Evolutionary conservation across 2,888 invertebrate genomes (phyloP).

Genomic region (Timandra comae): DNA sequence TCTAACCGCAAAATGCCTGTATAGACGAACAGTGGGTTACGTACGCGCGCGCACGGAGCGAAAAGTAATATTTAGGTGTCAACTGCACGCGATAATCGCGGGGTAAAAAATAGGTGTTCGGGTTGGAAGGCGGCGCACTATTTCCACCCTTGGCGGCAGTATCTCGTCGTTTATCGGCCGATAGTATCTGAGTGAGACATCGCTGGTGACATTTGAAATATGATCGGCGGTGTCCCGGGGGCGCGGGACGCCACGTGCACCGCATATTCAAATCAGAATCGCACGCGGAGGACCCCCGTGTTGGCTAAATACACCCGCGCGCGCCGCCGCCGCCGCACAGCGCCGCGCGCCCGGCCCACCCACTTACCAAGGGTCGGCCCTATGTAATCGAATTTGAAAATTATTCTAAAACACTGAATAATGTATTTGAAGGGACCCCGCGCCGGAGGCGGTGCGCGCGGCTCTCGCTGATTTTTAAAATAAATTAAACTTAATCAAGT

Average conservation of each 20-base stretch:
- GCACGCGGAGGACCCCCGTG: conserved; percentile 74
- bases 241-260: conserved; percentile 69
- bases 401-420: conserved; percentile 78
- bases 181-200: conserved; percentile 77
- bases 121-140: conserved; percentile 46
- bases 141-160: conserved; percentile 63
- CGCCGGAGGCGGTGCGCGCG: conserved; percentile 61
- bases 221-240: conserved; percentile 71
- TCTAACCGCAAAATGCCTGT: conserved; percentile 57
- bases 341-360: conserved; percentile 56
- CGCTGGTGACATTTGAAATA: conserved; percentile 76
- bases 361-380: conserved; percentile 74
- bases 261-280: conserved; percentile 75
- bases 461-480: conserved; percentile 72
- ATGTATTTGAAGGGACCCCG: conserved; percentile 71
- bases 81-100: conserved; percentile 74
- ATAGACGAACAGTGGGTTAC: conserved; percentile 35
- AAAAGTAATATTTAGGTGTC: conserved; percentile 76
- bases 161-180: conserved; percentile 70
- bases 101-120: conserved; percentile 65
- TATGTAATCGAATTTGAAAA: conserved; percentile 78
- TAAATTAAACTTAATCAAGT: conserved; percentile 78
- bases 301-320: conserved; percentile 76
- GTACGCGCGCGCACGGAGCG: conserved; percentile 36
- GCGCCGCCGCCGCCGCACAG: conserved; percentile 24